Conservation (phyloP, 2,113 vertebrate species). For the Vulpes ferrilata region DNA sequence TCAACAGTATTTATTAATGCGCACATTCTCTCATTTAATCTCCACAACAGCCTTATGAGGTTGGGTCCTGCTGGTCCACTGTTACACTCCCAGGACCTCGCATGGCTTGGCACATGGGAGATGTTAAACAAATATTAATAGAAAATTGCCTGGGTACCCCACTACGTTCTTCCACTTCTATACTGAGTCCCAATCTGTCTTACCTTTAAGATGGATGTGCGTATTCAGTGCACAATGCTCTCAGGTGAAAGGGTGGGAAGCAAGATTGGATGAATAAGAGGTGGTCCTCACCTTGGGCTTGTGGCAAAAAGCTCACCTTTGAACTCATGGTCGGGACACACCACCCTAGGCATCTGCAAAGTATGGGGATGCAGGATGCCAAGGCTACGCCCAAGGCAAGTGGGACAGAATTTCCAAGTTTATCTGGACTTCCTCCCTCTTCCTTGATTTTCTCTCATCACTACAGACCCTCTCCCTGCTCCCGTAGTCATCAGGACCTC, state of each 20-base stretch:
- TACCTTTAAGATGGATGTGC: background rate
- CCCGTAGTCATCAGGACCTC: background rate
- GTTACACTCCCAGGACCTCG: too few species aligned
- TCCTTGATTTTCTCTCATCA: background rate
- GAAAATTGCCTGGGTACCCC: background rate
- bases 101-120: background rate
- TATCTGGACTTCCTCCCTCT: background rate
- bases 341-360: rapidly evolving
- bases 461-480: background rate
- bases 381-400: background rate
- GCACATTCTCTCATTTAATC: background rate
- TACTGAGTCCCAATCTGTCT: background rate
- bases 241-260: background rate
- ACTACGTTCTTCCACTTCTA: background rate
- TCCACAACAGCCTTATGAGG: background rate
- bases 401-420: background rate
- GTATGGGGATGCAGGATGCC: background rate
- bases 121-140: background rate
- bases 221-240: rapidly evolving
- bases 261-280: background rate
- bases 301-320: background rate
- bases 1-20: background rate
- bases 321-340: background rate
- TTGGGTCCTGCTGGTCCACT: background rate
- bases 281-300: background rate